phyloP scores from a whole-genome alignment of 2,113 vertebrate genomes.

The Podarcis muralis region DNA sequence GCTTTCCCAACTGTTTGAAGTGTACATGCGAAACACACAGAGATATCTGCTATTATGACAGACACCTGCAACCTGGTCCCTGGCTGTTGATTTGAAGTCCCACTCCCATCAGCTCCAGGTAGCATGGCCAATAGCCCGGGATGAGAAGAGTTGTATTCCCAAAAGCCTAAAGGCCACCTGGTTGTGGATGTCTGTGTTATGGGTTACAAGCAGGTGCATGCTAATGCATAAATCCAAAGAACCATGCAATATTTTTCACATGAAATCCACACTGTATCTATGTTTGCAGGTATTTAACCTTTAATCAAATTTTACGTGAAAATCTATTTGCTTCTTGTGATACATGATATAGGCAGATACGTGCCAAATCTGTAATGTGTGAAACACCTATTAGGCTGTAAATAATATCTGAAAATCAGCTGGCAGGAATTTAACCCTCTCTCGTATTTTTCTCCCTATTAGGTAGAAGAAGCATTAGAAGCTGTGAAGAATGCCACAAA shows the following conservation, averaged over 20 bases:
- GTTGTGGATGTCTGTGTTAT: neutral
- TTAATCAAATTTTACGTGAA: neutral
- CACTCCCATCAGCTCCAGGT: no score
- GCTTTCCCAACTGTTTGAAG: no score
- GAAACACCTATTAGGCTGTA: neutral
- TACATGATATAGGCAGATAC: neutral
- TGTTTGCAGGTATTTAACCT: neutral
- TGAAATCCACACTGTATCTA: neutral
- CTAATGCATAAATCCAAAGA: neutral
- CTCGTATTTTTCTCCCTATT: neutral
- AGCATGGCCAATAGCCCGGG: no score
- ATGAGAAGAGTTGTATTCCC: no score
- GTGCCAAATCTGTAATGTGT: neutral
- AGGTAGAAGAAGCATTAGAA: constrained; percentile 96
- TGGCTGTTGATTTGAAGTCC: no score
- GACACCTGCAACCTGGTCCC: no score
- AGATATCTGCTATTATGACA: no score
- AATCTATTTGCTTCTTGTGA: neutral
- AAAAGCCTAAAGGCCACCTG: no score
- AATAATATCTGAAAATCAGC: neutral
- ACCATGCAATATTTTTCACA: neutral
- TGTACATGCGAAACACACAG: no score
- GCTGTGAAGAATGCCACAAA: constrained; percentile 96
- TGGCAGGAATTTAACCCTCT: neutral
- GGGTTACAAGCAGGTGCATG: neutral